A percentile compares a stretch with the other conserved stretches of the same genome.
Conservation (phyloP, 2,113 vertebrate species). For the Hystrix brachyura region DNA sequence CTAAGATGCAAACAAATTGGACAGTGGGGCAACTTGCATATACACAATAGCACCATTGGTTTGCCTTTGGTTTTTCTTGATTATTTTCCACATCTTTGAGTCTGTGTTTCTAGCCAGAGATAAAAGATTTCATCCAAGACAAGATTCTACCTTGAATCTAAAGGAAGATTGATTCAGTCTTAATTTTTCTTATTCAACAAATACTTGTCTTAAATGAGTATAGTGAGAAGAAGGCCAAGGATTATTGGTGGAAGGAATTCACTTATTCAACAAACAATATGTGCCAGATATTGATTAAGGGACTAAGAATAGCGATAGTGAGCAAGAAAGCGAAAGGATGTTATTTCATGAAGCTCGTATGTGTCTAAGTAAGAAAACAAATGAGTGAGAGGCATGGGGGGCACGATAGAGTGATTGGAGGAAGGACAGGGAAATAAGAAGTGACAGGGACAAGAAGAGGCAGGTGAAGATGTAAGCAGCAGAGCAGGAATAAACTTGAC, state of each 20-base stretch:
- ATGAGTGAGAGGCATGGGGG: not conserved
- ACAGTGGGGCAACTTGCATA: not conserved
- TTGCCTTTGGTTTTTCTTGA: constrained; percentile 8
- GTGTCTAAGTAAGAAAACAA: not conserved
- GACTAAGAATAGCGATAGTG: not conserved
- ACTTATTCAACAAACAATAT: not conserved
- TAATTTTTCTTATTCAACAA: constrained; percentile 15
- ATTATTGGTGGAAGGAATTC: not conserved
- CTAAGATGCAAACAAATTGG: constrained; percentile 61
- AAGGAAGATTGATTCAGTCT: not conserved
- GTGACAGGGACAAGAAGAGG: not conserved
- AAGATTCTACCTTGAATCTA: not conserved
- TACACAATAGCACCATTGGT: not conserved
- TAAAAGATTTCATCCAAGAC: not conserved
- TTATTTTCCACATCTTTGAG: not conserved
- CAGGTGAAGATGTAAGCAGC: not conserved
- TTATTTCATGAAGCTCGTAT: not conserved
- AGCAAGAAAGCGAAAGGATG: not conserved
- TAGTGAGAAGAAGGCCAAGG: not conserved
- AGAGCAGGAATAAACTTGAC: not conserved
- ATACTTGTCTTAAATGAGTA: not conserved
- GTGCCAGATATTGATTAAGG: not conserved
- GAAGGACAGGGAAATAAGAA: not conserved
- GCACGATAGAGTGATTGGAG: not conserved
- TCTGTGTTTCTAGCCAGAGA: not conserved